These are phyloP conservation scores for Drosophila trichaetosa DNA, from an alignment of 2,888 invertebrate genomes.

Conservation along the genomic window DNA sequence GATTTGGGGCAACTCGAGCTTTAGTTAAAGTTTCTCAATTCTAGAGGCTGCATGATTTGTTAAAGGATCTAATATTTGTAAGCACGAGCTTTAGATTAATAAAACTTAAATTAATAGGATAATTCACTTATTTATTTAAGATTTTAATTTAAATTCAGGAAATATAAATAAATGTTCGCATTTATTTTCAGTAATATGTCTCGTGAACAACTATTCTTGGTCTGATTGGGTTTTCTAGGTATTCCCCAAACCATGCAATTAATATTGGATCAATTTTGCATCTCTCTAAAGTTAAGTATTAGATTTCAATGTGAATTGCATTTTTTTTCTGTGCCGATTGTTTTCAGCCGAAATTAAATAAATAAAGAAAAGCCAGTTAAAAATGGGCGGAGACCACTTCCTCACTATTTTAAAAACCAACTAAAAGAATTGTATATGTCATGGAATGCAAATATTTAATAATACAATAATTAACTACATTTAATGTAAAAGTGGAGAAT, in stretches of 20 bases:
- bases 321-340: too few relatives aligned
- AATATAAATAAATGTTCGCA: not conserved
- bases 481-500: too few relatives aligned
- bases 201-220: not conserved
- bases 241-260: not conserved
- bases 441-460: too few relatives aligned
- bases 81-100: not conserved
- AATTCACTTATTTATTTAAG: too few relatives aligned
- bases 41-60: not conserved
- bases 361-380: too few relatives aligned
- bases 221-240: not conserved
- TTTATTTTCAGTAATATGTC: not conserved
- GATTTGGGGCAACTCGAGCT: constrained; percentile 13
- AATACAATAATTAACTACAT: too few relatives aligned
- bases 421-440: too few relatives aligned
- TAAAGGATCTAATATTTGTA: not conserved
- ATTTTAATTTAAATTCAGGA: too few relatives aligned
- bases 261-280: not conserved
- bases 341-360: too few relatives aligned
- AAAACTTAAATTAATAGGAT: too few relatives aligned
- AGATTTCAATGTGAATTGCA: not conserved
- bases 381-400: too few relatives aligned
- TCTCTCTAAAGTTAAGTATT: not conserved
- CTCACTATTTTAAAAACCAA: too few relatives aligned
- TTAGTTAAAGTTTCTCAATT: not conserved